Base-by-base conservation (phyloP, 2,888 invertebrate genomes). In the Lasioglossum lativentre region DNA sequence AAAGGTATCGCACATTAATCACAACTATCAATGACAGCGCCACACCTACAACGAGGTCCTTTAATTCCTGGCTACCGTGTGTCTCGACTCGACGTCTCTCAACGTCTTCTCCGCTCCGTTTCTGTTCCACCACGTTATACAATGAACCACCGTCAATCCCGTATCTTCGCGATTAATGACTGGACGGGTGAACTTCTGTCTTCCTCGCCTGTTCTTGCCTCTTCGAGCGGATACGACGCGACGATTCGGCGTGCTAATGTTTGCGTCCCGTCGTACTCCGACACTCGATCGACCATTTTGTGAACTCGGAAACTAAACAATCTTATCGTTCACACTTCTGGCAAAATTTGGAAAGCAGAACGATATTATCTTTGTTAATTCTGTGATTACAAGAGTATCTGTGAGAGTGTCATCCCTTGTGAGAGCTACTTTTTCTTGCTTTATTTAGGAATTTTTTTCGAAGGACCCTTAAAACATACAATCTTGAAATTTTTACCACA, bases 21-120 rank as follows among this genome's bases (percentile, higher is more conserved):
- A 94, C 92, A 93, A 94, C 94, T 94, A 94, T 94, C 94, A 93
- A 94, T 93, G 94, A 94, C 93, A 94, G 92, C 87, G 68, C 59
- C 85, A 52, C 72, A 70, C 76, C 77, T 47, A 71, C 76, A 82
- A 63, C 78, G 42, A 73, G 84, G 73, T 84, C 84, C 88, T 85
- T 89, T 83, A 86, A 88, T 88, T 78, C 86, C 52, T 68, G 27
- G 83, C 77, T 75, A 73, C 75, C 47, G 78, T 68, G 80, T 80
- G 80, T 80, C 83, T 79, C 86, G 38, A 74, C 83, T 79, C 86
- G 38, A 74, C 82, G 45, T 52, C 80, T 77, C 76, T 80, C 66
- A 71, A 47, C 85, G 77, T 76, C 52, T 75, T 78, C 85, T 42
- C 79, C 66, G 76, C 85, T 78, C 72, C 72, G 72, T 78, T 85